Conservation (phyloP, 2,888 invertebrate genomes). For the Ennomos quercinarius region DNA sequence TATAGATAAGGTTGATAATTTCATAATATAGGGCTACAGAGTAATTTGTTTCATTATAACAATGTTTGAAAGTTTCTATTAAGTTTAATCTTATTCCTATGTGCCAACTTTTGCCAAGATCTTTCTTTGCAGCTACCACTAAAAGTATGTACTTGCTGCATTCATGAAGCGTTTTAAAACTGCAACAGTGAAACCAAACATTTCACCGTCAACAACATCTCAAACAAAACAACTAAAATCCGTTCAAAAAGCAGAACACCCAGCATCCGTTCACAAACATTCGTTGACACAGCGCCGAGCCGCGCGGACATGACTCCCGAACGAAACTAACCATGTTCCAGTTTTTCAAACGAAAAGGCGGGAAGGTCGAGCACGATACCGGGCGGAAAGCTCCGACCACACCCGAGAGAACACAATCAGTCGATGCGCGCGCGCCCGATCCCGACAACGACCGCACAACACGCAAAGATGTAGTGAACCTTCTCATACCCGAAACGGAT, state of each 20-base stretch:
- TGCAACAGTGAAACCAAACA: slow-evolving; percentile 8
- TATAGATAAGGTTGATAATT: too few species aligned
- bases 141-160: too few species aligned
- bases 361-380: slow-evolving; percentile 69
- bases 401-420: slow-evolving; percentile 49
- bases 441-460: slow-evolving; percentile 51
- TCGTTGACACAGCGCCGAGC: slow-evolving; percentile 50
- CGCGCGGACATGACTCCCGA: slow-evolving; percentile 64
- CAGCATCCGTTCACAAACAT: slow-evolving; percentile 36
- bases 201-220: slow-evolving; percentile 31
- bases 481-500: slow-evolving; percentile 72
- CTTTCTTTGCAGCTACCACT: too few species aligned
- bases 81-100: too few species aligned
- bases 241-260: slow-evolving; percentile 1
- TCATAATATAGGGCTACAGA: too few species aligned
- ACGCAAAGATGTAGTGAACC: slow-evolving; percentile 80
- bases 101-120: too few species aligned
- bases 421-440: slow-evolving; percentile 67
- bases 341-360: slow-evolving; percentile 79
- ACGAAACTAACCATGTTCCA: slow-evolving; percentile 70
- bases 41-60: too few species aligned
- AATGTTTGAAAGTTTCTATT: too few species aligned
- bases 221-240: slow-evolving; percentile 30
- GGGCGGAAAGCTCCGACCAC: slow-evolving; percentile 59
- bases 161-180: slow-evolving; percentile 2